phyloP scores from a whole-genome alignment of 2,888 invertebrate genomes.

The Pristionchus entomophagus region DNA sequence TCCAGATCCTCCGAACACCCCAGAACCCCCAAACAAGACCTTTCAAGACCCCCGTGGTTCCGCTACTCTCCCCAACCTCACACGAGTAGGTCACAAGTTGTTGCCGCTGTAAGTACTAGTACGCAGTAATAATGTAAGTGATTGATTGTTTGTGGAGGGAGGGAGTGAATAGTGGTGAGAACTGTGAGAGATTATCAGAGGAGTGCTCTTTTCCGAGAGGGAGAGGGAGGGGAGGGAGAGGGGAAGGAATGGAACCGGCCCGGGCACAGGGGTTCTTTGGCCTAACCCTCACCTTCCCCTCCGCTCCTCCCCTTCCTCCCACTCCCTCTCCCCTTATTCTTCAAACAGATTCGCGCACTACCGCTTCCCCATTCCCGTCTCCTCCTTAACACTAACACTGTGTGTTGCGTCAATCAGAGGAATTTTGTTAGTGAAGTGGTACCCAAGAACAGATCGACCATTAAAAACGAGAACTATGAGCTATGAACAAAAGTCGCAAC shows the following conservation, averaged over 20 bases:
- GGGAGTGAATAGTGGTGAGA: constrained; percentile 19
- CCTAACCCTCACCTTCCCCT: too few species aligned
- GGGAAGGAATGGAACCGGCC: constrained; percentile 2
- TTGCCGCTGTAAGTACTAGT: too few species aligned
- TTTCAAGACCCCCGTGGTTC: too few species aligned
- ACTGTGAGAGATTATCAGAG: constrained; percentile 17
- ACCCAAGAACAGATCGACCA: too few species aligned
- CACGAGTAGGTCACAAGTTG: too few species aligned
- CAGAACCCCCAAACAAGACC: too few species aligned
- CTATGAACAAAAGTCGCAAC: too few species aligned
- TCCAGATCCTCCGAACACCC: too few species aligned
- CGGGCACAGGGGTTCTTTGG: not conserved
- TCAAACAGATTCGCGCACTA: constrained; percentile 25
- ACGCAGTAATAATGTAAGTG: too few species aligned
- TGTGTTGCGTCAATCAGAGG: constrained; percentile 21
- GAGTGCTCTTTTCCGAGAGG: constrained; percentile 11
- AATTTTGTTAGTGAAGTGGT: too few species aligned
- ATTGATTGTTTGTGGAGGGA: not conserved
- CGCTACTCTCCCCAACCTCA: too few species aligned
- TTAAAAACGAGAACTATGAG: too few species aligned
- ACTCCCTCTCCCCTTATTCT: not conserved
- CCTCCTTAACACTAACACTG: not conserved
- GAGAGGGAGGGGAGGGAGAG: not conserved
- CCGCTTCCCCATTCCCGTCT: not conserved
- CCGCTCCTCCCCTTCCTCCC: not conserved